Evolutionary conservation across 2,797 vertebrate genomes (phyloP), one percentile per base, ranked within the genome.

Genomic region (Yasuhikotakia modesta): DNA sequence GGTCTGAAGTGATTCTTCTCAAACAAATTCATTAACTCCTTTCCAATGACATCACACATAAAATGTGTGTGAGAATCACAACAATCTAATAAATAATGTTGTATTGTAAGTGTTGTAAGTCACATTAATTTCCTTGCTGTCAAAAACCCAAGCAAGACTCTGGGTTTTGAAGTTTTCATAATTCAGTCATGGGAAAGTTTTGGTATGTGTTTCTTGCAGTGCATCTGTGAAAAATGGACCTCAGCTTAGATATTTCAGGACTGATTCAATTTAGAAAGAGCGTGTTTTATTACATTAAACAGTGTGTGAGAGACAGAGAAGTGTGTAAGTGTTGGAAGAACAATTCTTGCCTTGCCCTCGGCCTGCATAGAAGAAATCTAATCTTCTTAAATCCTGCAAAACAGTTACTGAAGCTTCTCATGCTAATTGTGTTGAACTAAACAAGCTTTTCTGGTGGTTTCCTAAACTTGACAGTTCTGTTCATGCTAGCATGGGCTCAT

Each of bases 251-350:
- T 57, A 70, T 61, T 66, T 69, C 55, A 69, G 19, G 69, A 39
- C 43, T 63, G 85, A 84, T 88, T 87, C 86, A 70, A 87, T 86
- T 78, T 75, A 79, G 80, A 79, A 11, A 53, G 32, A 72, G 81
- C 61, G 81, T 83, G 87, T 87, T 87, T 82, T 78, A 85, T 75
- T 82, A 81, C 81, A 70, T 39, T 67, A 76, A 48, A 78, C 52
- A 53, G 60, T 66, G 82, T 84, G 53, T 76, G 27, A 2, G 27
- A 27, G 27, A 27, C 2, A 27, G 35, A 39, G 35, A 39, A 39
- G 35, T 39, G 35, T 39, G 35, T 27, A 58, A 81, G 85, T 81
- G 79, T 86, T 74, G 83, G 61, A 77, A 70, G 53, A 53, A 70
- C 73, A 46, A 30, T 63, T 73, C 57, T 78, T 63, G 70, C 30